Conservation (phyloP, 2,797 vertebrate genomes). For the Manis pentadactyla region DNA sequence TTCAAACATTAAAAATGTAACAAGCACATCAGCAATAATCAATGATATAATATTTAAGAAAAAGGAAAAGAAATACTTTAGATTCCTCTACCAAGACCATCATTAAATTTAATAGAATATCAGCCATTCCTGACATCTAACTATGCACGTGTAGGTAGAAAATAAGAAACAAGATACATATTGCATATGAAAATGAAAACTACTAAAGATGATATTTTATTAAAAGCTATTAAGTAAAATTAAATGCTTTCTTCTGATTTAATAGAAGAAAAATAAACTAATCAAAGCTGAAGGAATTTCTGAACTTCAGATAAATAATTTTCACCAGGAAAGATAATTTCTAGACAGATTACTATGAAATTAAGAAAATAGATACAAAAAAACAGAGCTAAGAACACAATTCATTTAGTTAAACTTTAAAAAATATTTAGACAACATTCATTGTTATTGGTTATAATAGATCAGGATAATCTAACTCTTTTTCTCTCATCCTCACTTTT, state of each 20-base stretch:
- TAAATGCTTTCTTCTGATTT: not conserved
- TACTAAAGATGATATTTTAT: not conserved
- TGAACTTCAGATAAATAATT: not conserved
- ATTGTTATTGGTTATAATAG: not conserved
- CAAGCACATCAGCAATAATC: not conserved
- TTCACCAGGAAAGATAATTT: not conserved
- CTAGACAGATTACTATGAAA: not conserved
- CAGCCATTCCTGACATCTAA: not conserved
- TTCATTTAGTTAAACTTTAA: not conserved
- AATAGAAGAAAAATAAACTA: not conserved
- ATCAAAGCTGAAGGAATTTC: not conserved
- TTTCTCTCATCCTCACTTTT: not conserved
- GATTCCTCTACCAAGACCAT: not conserved
- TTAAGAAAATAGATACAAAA: not conserved
- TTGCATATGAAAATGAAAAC: not conserved
- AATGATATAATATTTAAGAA: not conserved
- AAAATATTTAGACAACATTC: not conserved
- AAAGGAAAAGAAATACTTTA: not conserved
- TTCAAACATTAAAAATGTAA: not conserved
- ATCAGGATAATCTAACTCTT: not conserved
- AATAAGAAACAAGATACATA: not conserved
- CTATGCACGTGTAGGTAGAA: not conserved
- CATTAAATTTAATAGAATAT: not conserved
- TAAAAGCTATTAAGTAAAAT: not conserved
- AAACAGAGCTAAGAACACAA: not conserved